Evolutionary conservation across 2,888 invertebrate genomes (phyloP).

Genomic region (Ptychoptera contaminata): DNA sequence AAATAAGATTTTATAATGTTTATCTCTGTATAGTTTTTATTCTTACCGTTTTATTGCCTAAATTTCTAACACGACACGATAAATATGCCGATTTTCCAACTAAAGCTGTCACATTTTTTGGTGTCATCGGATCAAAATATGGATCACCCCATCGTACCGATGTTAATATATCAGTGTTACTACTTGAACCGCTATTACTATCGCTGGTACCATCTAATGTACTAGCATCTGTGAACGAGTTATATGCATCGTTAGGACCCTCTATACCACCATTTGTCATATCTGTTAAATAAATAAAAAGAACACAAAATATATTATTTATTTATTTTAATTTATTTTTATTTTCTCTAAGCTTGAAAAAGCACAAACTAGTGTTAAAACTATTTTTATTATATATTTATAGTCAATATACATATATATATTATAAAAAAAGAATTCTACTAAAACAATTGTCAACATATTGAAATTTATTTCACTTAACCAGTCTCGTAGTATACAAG

Average conservation of each 20-base stretch:
- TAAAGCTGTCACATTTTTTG: conserved; percentile 62
- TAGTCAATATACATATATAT: too few species aligned
- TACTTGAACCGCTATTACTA: conserved; percentile 24
- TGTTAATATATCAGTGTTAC: neutral
- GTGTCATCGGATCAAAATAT: conserved; percentile 57
- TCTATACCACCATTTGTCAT: conserved; percentile 26
- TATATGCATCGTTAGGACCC: conserved; percentile 27
- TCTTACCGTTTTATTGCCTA: conserved; percentile 32
- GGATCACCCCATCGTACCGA: conserved; percentile 36
- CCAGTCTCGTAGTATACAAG: too few species aligned
- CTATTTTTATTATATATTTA: too few species aligned
- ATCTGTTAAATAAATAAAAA: conserved; percentile 2
- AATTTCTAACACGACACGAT: conserved; percentile 30
- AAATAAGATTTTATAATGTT: neutral
- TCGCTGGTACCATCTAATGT: conserved; percentile 10
- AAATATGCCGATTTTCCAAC: conserved; percentile 50
- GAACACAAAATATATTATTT: too few species aligned
- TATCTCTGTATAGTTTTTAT: neutral
- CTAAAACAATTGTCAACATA: too few species aligned
- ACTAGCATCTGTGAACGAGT: conserved; percentile 20
- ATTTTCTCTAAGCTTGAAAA: too few species aligned
- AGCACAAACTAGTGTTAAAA: too few species aligned
- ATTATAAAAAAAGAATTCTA: too few species aligned
- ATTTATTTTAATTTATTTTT: too few species aligned
- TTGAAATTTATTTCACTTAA: too few species aligned